phyloP scores from a whole-genome alignment of 1,140 invertebrate species.

The Popillia japonica region DNA sequence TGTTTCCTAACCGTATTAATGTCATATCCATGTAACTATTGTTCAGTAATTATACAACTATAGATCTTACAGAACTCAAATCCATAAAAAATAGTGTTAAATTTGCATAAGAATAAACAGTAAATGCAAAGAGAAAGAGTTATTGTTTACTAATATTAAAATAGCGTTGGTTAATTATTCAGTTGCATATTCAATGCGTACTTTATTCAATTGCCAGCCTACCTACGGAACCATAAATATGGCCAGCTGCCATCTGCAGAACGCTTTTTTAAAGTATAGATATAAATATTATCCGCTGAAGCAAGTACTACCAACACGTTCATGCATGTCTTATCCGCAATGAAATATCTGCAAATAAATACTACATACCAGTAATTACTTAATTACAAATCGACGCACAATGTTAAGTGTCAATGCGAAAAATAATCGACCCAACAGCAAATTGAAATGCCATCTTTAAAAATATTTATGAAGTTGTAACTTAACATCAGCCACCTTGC shows the following conservation, averaged over 20 bases:
- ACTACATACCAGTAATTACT: slow-evolving; percentile 23
- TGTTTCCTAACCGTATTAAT: too few relatives aligned
- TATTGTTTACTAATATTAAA: neutral
- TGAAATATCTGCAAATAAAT: slow-evolving; percentile 12
- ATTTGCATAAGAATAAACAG: too few relatives aligned
- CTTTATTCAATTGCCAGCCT: slow-evolving; percentile 18
- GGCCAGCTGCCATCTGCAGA: neutral
- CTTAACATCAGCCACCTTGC: slow-evolving; percentile 12
- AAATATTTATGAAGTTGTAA: slow-evolving; percentile 24
- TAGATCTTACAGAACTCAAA: too few relatives aligned
- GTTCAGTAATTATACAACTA: too few relatives aligned
- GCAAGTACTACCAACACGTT: neutral
- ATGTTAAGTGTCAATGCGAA: slow-evolving; percentile 19
- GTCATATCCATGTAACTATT: too few relatives aligned
- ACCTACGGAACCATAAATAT: slow-evolving; percentile 26
- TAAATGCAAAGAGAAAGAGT: too few relatives aligned
- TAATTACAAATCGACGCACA: slow-evolving; percentile 22
- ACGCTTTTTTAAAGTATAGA: slow-evolving; percentile 1
- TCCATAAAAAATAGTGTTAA: too few relatives aligned
- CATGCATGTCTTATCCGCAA: neutral
- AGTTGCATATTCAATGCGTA: slow-evolving; percentile 1
- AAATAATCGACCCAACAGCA: neutral
- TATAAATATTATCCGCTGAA: slow-evolving; percentile 10
- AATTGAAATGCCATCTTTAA: slow-evolving; percentile 24
- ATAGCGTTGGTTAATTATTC: slow-evolving; percentile 18